These are phyloP conservation scores for Linhomoeus sp. DNA, from an alignment of 2,888 invertebrate species.

Conservation along the genomic window DNA sequence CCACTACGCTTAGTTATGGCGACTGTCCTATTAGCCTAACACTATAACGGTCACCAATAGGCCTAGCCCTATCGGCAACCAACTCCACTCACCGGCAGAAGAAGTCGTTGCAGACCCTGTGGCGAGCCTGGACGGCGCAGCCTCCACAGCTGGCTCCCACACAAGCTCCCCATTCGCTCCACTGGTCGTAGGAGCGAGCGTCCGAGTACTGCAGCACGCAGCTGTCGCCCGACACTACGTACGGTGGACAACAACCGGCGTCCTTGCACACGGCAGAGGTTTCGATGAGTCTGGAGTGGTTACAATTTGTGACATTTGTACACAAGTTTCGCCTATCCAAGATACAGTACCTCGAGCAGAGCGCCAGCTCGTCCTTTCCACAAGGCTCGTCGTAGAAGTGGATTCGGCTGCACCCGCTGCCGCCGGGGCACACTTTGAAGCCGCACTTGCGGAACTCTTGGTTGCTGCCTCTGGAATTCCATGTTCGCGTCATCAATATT, in stretches of 20 bases:
- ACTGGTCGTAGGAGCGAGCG: not conserved
- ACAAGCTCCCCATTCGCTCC: slow-evolving; percentile 1
- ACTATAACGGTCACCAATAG: not conserved
- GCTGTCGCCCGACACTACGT: not conserved
- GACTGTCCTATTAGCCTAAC: no score
- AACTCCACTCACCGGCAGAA: not conserved
- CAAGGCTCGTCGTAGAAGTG: slow-evolving; percentile 16
- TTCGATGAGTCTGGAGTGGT: not conserved
- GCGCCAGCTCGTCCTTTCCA: slow-evolving; percentile 8
- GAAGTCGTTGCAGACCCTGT: not conserved
- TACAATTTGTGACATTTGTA: not conserved
- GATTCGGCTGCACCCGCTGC: slow-evolving; percentile 14
- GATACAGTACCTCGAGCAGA: slow-evolving; percentile 15
- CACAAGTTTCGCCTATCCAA: no score
- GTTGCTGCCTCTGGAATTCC: slow-evolving; percentile 14
- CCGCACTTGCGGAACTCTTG: slow-evolving; percentile 23
- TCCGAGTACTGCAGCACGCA: not conserved
- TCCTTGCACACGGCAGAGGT: not conserved
- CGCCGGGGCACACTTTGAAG: slow-evolving; percentile 18
- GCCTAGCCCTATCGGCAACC: no score
- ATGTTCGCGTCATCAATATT: not conserved
- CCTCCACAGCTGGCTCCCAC: not conserved
- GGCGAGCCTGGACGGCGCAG: not conserved
- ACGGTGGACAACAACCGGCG: slow-evolving; percentile 1
- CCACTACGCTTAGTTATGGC: no score